Percentiles rank a stretch among this genome's conserved stretches.
phyloP scores from a whole-genome alignment of 2,888 invertebrate genomes.

The Oscheius sp. region DNA sequence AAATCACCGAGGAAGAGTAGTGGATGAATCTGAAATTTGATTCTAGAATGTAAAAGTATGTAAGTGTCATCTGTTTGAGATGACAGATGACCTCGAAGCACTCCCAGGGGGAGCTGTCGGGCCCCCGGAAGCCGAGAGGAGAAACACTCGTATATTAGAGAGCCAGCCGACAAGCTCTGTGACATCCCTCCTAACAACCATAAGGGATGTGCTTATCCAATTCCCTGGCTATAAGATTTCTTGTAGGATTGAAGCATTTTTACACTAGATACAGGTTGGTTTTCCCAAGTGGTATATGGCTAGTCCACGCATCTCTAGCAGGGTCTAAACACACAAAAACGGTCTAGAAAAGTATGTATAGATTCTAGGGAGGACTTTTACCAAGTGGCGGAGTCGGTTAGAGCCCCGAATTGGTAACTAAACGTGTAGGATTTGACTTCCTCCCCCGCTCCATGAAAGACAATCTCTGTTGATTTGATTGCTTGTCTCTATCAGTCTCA shows the following conservation, averaged over 20 bases:
- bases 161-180: not conserved
- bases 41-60: not conserved
- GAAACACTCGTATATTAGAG: constrained; percentile 4
- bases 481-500: no score
- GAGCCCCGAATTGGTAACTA: no score
- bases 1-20: constrained; percentile 47
- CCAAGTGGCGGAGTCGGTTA: no score
- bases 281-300: constrained; percentile 1
- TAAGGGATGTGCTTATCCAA: constrained; percentile 38
- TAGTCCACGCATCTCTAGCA: no score
- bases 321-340: no score
- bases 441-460: no score
- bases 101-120: constrained; percentile 11
- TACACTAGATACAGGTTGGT: constrained; percentile 47
- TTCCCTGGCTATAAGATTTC: constrained; percentile 31
- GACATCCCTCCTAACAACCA: not conserved
- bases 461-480: no score
- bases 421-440: no score
- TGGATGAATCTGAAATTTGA: constrained; percentile 38
- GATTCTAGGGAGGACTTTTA: no score
- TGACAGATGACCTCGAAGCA: constrained; percentile 24
- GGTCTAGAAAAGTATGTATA: no score
- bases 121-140: not conserved
- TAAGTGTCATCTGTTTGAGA: constrained; percentile 7
- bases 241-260: constrained; percentile 42